Evolutionary conservation across 2,888 invertebrate genomes (phyloP).

Genomic region (Lobophora halterata): DNA sequence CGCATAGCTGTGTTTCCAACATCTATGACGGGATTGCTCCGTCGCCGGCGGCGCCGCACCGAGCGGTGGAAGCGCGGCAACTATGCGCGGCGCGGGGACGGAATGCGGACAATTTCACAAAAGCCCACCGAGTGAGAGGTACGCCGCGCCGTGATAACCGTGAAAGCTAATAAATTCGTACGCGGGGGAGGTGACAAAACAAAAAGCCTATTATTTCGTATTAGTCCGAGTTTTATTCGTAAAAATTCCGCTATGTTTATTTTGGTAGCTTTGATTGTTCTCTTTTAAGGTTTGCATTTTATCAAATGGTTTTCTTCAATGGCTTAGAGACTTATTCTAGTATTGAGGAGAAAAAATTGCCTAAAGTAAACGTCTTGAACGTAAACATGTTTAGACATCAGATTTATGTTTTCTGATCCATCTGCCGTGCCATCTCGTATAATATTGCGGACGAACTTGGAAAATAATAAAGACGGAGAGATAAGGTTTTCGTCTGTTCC

Average conservation of each 20-base stretch:
- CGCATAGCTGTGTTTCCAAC: conserved; percentile 54
- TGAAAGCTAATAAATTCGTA: conserved; percentile 70
- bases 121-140: conserved; percentile 68
- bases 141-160: conserved; percentile 62
- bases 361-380: conserved; percentile 44
- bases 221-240: conserved; percentile 32
- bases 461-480: conserved; percentile 71
- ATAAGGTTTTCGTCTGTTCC: conserved; percentile 69
- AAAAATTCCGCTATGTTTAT: conserved; percentile 27
- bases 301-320: conserved; percentile 27
- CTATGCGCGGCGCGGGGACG: conserved; percentile 57
- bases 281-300: conserved; percentile 27
- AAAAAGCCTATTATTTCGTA: conserved; percentile 53
- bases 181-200: conserved; percentile 56
- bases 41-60: conserved; percentile 41
- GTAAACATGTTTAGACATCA: conserved; percentile 72
- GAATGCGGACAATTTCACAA: conserved; percentile 71
- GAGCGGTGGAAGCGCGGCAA: conserved; percentile 50
- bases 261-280: conserved; percentile 26
- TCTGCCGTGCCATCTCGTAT: conserved; percentile 69
- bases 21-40: conserved; percentile 50
- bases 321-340: conserved; percentile 5
- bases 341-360: conserved; percentile 15
- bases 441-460: conserved; percentile 72
- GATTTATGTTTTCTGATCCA: conserved; percentile 76